Conservation (phyloP, 2,888 invertebrate species). For the Micropterix aruncella region DNA sequence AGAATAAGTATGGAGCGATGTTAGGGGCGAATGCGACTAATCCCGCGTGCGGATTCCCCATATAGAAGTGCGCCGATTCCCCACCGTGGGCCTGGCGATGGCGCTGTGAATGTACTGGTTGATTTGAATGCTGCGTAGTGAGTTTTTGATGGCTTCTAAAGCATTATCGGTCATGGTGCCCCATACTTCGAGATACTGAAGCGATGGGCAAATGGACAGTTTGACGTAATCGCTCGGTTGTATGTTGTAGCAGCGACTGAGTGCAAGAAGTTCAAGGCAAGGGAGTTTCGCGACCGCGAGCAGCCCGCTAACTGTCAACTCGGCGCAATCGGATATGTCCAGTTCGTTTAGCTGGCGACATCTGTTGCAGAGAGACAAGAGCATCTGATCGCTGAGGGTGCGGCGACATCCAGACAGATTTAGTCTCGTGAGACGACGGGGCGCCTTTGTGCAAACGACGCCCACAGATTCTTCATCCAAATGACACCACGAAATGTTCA, state of each 20-base stretch:
- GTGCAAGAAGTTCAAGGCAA: conserved; percentile 59
- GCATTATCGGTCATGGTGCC: conserved; percentile 53
- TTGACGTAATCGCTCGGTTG: conserved; percentile 54
- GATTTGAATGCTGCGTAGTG: conserved; percentile 25
- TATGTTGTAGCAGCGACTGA: conserved; percentile 72
- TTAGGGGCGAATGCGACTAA: no score
- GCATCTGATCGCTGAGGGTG: conserved; percentile 57
- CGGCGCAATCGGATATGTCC: conserved; percentile 79
- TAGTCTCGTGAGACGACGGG: conserved; percentile 51
- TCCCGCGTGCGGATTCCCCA: conserved; percentile 81
- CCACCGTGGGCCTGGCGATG: conserved; percentile 82
- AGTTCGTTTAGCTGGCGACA: conserved; percentile 67
- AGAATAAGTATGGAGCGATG: no score
- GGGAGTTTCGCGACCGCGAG: conserved; percentile 36
- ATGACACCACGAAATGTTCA: conserved; percentile 76
- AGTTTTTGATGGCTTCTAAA: conserved; percentile 23
- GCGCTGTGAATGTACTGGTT: conserved; percentile 52
- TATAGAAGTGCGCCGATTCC: conserved; percentile 72
- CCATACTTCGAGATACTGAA: conserved; percentile 70
- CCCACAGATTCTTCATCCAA: conserved; percentile 45
- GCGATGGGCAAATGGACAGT: conserved; percentile 30
- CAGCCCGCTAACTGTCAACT: conserved; percentile 48
- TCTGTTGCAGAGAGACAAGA: conserved; percentile 43
- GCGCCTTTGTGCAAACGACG: conserved; percentile 37
- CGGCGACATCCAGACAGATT: conserved; percentile 75